Evolutionary conservation across 2,888 invertebrate genomes (phyloP).

Genomic region (Cosmopolites sordidus): DNA sequence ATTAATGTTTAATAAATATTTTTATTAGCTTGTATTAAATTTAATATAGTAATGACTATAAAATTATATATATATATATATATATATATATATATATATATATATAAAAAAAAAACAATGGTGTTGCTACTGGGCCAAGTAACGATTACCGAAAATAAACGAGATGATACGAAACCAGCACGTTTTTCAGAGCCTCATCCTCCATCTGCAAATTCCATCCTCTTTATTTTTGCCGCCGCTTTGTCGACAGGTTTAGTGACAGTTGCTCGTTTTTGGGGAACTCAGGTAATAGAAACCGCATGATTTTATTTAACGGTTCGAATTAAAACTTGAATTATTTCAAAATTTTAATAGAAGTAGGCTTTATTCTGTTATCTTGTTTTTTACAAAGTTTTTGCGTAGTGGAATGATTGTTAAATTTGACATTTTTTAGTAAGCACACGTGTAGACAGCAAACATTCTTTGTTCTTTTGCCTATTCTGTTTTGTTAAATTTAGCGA

Average conservation of each 20-base stretch:
- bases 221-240: constrained; percentile 21
- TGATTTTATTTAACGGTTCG: not conserved
- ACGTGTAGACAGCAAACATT: constrained; percentile 20
- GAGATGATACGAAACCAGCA: constrained; percentile 5
- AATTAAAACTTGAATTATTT: not conserved
- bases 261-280: constrained; percentile 8
- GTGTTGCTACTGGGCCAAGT: not conserved
- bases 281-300: not conserved
- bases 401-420: constrained; percentile 18
- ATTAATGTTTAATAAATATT: too few relatives aligned
- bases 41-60: too few relatives aligned
- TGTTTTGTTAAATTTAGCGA: constrained; percentile 3
- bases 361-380: constrained; percentile 15
- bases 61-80: too few relatives aligned
- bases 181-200: constrained; percentile 16
- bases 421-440: constrained; percentile 23
- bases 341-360: constrained; percentile 4
- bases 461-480: constrained; percentile 11
- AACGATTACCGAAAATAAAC: not conserved
- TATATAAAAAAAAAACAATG: too few relatives aligned
- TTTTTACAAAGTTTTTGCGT: constrained; percentile 18
- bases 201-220: constrained; percentile 15
- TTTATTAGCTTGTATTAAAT: too few relatives aligned
- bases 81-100: too few relatives aligned
- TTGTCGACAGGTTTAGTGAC: constrained; percentile 14